These are phyloP conservation scores for Glyptemys insculpta DNA, from an alignment of 2,797 vertebrate species.

Conservation along the genomic window DNA sequence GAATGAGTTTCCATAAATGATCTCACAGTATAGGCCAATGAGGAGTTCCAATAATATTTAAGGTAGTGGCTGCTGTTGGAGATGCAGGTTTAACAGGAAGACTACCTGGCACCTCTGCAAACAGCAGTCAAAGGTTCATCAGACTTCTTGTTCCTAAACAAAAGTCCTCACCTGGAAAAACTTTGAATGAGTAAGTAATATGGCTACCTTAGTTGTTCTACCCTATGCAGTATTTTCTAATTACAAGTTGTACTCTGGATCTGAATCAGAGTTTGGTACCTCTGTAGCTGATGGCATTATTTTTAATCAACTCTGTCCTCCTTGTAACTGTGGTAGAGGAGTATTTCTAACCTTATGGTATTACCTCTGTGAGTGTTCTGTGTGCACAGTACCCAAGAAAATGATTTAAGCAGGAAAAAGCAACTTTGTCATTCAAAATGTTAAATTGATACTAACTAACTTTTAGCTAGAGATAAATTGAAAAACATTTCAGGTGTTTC, in stretches of 20 bases:
- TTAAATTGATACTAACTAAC: neutral
- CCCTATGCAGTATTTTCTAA: neutral
- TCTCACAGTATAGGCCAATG: neutral
- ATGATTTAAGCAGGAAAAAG: neutral
- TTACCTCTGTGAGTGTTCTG: neutral
- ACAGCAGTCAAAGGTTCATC: neutral
- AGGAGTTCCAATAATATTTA: neutral
- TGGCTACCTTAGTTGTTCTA: neutral
- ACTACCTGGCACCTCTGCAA: neutral
- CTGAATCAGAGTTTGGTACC: neutral
- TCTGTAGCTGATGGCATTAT: neutral
- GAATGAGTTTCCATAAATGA: neutral
- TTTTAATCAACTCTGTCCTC: neutral
- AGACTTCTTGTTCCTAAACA: neutral
- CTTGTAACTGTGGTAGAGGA: neutral
- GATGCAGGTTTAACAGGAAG: neutral
- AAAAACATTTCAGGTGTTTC: constrained; percentile 1
- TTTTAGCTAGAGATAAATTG: neutral
- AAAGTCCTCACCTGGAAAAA: neutral
- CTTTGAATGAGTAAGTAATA: neutral
- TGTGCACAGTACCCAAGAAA: neutral
- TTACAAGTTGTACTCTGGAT: constrained; percentile 14
- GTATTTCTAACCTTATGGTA: neutral
- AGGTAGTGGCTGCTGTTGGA: neutral
- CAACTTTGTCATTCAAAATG: neutral